Conservation (phyloP, 2,888 invertebrate species). For the Chaitophorus viminalis region DNA sequence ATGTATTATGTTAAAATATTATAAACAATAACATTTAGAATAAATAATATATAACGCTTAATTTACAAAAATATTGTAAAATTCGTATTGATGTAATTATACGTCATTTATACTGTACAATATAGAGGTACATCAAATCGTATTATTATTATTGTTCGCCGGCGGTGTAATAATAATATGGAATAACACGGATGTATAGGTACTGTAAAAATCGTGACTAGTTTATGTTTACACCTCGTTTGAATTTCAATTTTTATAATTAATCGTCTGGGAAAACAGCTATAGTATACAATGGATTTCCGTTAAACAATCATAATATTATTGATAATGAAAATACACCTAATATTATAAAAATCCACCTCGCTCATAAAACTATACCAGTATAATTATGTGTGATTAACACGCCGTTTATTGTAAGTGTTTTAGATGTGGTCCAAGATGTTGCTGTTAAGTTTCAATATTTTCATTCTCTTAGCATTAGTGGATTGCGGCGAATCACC, state of each 20-base stretch:
- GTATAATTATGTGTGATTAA: neutral
- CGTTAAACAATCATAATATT: neutral
- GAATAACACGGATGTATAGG: too few relatives aligned
- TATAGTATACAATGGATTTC: neutral
- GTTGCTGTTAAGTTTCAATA: slow-evolving; percentile 8
- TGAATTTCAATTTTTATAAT: neutral
- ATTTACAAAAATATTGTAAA: too few relatives aligned
- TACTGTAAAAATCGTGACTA: neutral
- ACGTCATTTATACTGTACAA: too few relatives aligned
- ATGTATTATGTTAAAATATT: neutral
- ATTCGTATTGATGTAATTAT: too few relatives aligned
- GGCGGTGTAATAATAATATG: too few relatives aligned
- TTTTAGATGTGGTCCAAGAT: slow-evolving; percentile 37
- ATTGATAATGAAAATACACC: neutral
- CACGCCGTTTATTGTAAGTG: neutral
- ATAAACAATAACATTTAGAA: too few relatives aligned
- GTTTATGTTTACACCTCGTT: neutral
- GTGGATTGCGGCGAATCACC: neutral
- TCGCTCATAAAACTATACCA: neutral
- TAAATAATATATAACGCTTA: too few relatives aligned
- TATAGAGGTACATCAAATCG: neutral
- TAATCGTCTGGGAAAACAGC: neutral
- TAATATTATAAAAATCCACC: neutral
- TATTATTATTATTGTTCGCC: too few relatives aligned
- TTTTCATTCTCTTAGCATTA: neutral